Evolutionary conservation across 2,113 vertebrate species (phyloP), one percentile per base, ranked within the genome.

Genomic region (Cottus gobio): DNA sequence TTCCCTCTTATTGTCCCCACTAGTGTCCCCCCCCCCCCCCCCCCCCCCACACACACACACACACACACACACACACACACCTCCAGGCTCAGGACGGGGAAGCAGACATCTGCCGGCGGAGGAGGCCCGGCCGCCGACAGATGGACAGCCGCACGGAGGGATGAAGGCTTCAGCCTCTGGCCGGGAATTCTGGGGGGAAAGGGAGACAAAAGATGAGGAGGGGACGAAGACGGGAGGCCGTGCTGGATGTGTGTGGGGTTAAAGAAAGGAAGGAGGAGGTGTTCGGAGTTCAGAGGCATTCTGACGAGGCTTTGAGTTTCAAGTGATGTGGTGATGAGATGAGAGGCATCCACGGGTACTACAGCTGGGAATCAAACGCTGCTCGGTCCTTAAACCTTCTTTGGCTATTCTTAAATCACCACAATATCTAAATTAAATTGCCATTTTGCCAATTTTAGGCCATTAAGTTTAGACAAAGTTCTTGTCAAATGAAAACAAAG

Each of bases 121-220:
- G 75, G 80, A 83, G 84, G 66, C 67, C 75, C 75, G 28, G 78
- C 52, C 31, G 26, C 39, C 24, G 83, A 82, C 94, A 94, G 93
- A 93, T 93, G 94, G 93, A 83, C 79, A 18, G 0, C 78, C 74
- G 63, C 58, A n/a, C 56, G 1, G 86, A 60, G 71, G 39, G 82
- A 71, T n/a, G 61, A 77, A 64, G 61, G 80, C 77, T 89, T n/a
- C 3, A 79, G 85, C 77, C 88, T 85, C 60, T 62, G 86, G 84
- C 63, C 26, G 36, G 81, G 79, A 89, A 79, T 89, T 90, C 88
- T 92, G 85, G 44, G 85, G 86, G 83, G 87, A 92, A 92, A 89
- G 71, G 26, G 3, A 71, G 78, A 93, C 91, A 93, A 94, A 89
- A 69, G 89, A 84, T 0, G 12, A 88, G 39, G 83, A 85, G 36